phyloP scores from a whole-genome alignment of 2,113 vertebrate genomes.

The Anser brachyrhynchus region DNA sequence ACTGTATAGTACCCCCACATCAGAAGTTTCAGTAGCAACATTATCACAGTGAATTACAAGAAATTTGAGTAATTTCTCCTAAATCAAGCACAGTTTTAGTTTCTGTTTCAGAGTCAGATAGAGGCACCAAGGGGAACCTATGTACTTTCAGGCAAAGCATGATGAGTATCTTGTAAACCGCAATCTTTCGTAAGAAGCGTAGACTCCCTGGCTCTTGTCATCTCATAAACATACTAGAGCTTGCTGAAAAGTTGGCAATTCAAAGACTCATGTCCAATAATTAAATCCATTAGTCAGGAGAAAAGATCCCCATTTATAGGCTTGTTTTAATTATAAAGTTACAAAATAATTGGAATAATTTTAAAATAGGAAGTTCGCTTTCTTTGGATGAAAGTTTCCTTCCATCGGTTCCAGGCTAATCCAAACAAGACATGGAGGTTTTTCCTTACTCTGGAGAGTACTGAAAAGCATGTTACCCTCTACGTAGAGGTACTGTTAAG shows the following conservation, averaged over 20 bases:
- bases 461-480: neutral
- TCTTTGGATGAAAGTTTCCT: constrained; percentile 1
- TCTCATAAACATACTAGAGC: neutral
- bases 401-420: neutral
- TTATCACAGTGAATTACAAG: constrained; percentile 13
- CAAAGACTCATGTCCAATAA: neutral
- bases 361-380: constrained; percentile 2
- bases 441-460: neutral
- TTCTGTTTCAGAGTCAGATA: constrained; percentile 13
- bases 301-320: neutral
- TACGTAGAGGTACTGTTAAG: neutral
- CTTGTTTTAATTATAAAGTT: constrained; percentile 42
- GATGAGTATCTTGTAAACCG: neutral
- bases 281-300: neutral
- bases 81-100: constrained; percentile 7
- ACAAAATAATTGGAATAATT: constrained; percentile 18
- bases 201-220: neutral
- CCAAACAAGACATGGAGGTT: neutral
- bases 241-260: constrained; percentile 17
- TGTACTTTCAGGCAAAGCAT: neutral
- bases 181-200: neutral
- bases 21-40: neutral
- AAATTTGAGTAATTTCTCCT: constrained; percentile 21
- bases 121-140: neutral
- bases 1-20: neutral